A percentile compares a stretch with the other conserved stretches of the same genome.
phyloP scores from a whole-genome alignment of 2,888 invertebrate species.

The Hirtodrosophila confusa region DNA sequence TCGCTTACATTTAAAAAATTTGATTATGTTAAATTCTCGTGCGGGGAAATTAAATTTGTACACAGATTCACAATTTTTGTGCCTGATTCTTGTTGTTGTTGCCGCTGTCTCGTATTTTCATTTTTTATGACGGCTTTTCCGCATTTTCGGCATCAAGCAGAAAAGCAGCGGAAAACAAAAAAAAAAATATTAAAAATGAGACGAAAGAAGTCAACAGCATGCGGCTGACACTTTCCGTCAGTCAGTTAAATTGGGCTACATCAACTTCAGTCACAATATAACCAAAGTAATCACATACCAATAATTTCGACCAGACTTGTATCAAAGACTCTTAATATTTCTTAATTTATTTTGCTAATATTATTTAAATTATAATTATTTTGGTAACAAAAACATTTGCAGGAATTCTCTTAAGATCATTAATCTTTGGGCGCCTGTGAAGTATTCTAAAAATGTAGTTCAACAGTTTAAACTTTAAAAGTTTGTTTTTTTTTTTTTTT shows the following conservation, averaged over 20 bases:
- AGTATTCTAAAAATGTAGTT: too few relatives aligned
- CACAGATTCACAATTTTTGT: slow-evolving; percentile 69
- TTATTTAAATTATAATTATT: too few relatives aligned
- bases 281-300: neutral
- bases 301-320: neutral
- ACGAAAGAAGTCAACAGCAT: slow-evolving; percentile 30
- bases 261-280: slow-evolving; percentile 19
- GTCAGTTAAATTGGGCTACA: slow-evolving; percentile 30
- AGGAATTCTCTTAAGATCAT: too few relatives aligned
- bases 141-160: slow-evolving; percentile 64
- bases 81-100: slow-evolving; percentile 32
- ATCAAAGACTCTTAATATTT: neutral
- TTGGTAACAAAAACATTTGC: too few relatives aligned
- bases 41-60: slow-evolving; percentile 71
- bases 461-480: too few relatives aligned
- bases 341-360: too few relatives aligned
- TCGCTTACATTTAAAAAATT: slow-evolving; percentile 77
- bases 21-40: slow-evolving; percentile 76
- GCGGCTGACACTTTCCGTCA: slow-evolving; percentile 48
- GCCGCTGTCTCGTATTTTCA: slow-evolving; percentile 51
- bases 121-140: slow-evolving; percentile 73
- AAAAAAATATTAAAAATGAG: slow-evolving; percentile 5
- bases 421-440: too few relatives aligned
- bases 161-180: slow-evolving; percentile 34
- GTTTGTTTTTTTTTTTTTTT: too few relatives aligned